Base-by-base conservation (phyloP, 2,113 vertebrate species). In the Scytalopus superciliaris region DNA sequence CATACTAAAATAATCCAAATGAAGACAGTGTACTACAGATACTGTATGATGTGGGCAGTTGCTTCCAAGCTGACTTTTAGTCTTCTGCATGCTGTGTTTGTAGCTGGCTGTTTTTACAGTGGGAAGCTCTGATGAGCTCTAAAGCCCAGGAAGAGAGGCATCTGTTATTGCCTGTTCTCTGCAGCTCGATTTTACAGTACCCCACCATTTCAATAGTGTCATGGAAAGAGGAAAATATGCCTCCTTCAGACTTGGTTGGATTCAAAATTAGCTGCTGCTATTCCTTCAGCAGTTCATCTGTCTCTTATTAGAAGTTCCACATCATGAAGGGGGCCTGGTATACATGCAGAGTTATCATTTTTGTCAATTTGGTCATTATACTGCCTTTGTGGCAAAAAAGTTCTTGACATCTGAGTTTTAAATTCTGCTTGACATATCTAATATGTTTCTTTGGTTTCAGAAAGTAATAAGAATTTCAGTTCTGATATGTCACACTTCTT, bases 201-300 rank as follows among this genome's bases (percentile, higher is more conserved):
- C 47, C 56, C 37, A 45, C 69, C 1, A 14, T 64, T 92, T 84
- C 80, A 82, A 21, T 42, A 79, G 64, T 49, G 81, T 78, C 33
- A 55, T 37, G 25, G 39, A 75, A 94, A 67, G 17, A 72, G 37
- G 56, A 84, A 91, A 92, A 84, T 84, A 84, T 78, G 28, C 40
- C 79, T 92, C 80, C 77, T 92, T 92, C 84, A 92, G 84, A 56
- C 60, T 92, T 94, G 60, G 7, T 49, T 92, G 25, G 53, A 66
- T 87, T 87, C 31, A 91, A 94, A 94, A 95, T 92, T 78, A 93
- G 19, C 33, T 63, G 33, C 39, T 94, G 35, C 44, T 90, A 40
- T 64, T 89, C 47, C 64, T 91, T 82, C 53, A 79, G 84, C 30
- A 82, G 33, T 77, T 91, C 52, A 60, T 6, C 6, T 82, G 22